A percentile compares a stretch with the other conserved stretches of the same genome.
These are phyloP conservation scores for Cacatua alba DNA, from an alignment of 2,113 vertebrate genomes.

Conservation along the genomic window DNA sequence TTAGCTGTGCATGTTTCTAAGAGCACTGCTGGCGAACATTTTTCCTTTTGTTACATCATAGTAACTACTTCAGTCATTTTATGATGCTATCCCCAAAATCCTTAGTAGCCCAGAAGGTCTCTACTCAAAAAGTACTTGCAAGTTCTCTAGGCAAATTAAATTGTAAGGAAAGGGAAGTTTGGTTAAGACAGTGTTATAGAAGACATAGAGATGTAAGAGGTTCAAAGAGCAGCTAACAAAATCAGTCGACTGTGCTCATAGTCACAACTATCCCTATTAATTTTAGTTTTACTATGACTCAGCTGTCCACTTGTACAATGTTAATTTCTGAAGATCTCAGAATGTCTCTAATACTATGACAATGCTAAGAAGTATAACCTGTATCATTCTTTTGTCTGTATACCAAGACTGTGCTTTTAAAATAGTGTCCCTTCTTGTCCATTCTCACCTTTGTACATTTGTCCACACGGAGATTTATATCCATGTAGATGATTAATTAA, in stretches of 20 bases:
- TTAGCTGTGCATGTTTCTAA: not conserved
- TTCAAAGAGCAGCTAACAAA: not conserved
- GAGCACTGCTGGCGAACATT: not conserved
- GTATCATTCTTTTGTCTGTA: not conserved
- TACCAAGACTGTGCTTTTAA: not conserved
- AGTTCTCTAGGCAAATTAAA: not conserved
- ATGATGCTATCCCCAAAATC: not conserved
- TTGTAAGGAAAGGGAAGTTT: not conserved
- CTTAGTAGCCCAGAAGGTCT: not conserved
- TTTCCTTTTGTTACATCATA: not conserved
- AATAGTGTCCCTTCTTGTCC: not conserved
- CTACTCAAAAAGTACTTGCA: not conserved
- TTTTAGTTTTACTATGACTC: not conserved
- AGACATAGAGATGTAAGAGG: not conserved
- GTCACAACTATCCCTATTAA: not conserved
- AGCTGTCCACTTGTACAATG: not conserved
- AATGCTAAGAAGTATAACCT: not conserved
- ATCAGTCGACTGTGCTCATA: not conserved
- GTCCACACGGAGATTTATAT: not conserved
- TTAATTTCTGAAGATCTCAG: not conserved
- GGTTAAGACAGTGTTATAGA: not conserved
- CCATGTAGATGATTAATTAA: not conserved
- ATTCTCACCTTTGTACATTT: not conserved
- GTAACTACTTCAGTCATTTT: not conserved
- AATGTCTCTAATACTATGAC: accelerated